A percentile compares a stretch with the other conserved stretches of the same genome.
Evolutionary conservation across 2,113 vertebrate genomes (phyloP).

Genomic region (Phyllostomus hastatus): DNA sequence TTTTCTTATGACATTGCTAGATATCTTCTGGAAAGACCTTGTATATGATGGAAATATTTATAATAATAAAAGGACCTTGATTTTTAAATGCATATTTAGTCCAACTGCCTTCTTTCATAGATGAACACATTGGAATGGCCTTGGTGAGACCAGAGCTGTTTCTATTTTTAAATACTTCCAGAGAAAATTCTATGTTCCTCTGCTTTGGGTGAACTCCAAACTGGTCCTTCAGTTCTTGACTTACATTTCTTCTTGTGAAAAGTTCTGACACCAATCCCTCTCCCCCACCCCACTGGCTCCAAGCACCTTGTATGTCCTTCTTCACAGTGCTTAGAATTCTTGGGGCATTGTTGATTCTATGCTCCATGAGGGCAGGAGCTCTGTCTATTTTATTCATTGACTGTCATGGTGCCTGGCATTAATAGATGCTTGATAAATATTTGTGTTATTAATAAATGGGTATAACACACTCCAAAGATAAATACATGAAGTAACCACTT

Average conservation of each 20-base stretch:
- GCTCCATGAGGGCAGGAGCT: not conserved
- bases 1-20: no score
- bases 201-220: not conserved
- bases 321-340: not conserved
- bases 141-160: not conserved
- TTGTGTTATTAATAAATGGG: not conserved
- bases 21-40: no score
- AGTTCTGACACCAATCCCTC: not conserved
- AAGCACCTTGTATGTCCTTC: not conserved
- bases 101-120: not conserved
- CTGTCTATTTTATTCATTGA: not conserved
- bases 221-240: not conserved
- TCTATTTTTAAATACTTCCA: not conserved
- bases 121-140: not conserved
- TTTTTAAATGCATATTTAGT: not conserved
- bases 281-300: not conserved
- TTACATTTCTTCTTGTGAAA: not conserved
- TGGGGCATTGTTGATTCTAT: not conserved
- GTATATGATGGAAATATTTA: not conserved
- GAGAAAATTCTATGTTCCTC: not conserved
- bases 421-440: not conserved
- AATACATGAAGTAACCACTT: not conserved
- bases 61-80: not conserved
- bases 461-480: not conserved
- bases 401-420: not conserved